Evolutionary conservation across 2,888 invertebrate genomes (phyloP).

Genomic region (Hofmannophila pseudospretella): DNA sequence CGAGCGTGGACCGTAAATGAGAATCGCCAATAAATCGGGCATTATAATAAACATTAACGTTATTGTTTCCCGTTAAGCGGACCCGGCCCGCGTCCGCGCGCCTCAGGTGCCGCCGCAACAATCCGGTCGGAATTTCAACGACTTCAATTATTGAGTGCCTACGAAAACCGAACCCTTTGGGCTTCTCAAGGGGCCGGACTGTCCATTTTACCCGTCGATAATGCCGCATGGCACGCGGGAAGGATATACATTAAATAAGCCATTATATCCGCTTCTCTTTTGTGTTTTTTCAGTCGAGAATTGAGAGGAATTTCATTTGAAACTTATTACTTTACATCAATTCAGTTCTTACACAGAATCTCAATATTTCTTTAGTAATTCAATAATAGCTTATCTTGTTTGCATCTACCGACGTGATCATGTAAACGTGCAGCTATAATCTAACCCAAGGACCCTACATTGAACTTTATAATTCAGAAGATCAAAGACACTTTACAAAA

Average conservation of each 20-base stretch:
- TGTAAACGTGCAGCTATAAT: too few species aligned
- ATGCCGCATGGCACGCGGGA: slow-evolving; percentile 50
- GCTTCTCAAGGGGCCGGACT: slow-evolving; percentile 68
- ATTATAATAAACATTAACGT: slow-evolving; percentile 74
- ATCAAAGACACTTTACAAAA: too few species aligned
- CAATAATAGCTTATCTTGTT: too few species aligned
- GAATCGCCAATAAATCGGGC: slow-evolving; percentile 71
- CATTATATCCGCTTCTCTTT: slow-evolving; percentile 40
- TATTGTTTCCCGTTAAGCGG: slow-evolving; percentile 66
- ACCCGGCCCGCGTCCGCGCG: slow-evolving; percentile 21
- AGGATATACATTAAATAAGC: slow-evolving; percentile 55
- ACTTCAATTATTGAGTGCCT: slow-evolving; percentile 76
- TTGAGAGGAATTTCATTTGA: slow-evolving; percentile 38
- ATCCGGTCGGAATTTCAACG: slow-evolving; percentile 72
- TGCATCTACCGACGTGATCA: too few species aligned
- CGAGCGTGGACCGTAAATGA: slow-evolving; percentile 56
- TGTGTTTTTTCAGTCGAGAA: slow-evolving; percentile 32
- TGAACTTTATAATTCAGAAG: too few species aligned
- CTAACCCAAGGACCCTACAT: too few species aligned
- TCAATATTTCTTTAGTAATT: background rate
- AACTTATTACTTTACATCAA: slow-evolving; percentile 17
- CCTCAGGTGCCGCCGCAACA: slow-evolving; percentile 62
- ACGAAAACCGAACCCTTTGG: slow-evolving; percentile 66
- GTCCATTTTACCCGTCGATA: slow-evolving; percentile 66
- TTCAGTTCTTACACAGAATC: background rate